These are phyloP conservation scores for Zeus faber DNA, from an alignment of 2,113 vertebrate genomes.

Conservation along the genomic window DNA sequence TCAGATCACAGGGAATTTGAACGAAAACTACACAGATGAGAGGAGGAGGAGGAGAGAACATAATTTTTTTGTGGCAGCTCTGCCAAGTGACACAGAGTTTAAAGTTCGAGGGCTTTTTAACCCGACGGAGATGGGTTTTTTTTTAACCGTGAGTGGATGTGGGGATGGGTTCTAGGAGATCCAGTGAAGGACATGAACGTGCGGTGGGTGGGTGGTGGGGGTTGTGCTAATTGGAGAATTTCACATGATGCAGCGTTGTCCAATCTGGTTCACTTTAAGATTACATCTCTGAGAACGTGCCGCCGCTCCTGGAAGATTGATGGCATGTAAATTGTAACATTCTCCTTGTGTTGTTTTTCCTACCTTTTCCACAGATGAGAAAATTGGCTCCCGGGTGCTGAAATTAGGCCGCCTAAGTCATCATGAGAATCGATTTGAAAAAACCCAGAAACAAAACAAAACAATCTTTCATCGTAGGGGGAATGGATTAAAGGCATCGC, in stretches of 20 bases:
- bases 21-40: too few relatives aligned
- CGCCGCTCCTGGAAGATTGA: neutral
- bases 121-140: constrained; percentile 2
- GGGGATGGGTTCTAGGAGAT: neutral
- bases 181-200: too few relatives aligned
- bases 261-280: constrained; percentile 1
- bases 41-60: too few relatives aligned
- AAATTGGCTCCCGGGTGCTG: neutral
- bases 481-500: too few relatives aligned
- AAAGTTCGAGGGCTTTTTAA: too few relatives aligned
- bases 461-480: too few relatives aligned
- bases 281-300: constrained; percentile 5
- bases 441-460: too few relatives aligned
- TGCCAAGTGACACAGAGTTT: too few relatives aligned
- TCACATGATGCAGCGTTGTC: constrained; percentile 12
- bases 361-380: neutral
- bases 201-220: neutral
- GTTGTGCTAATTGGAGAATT: neutral
- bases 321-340: neutral
- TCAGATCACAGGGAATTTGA: too few relatives aligned
- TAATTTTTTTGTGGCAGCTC: too few relatives aligned
- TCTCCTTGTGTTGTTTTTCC: neutral
- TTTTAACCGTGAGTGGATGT: constrained; percentile 32
- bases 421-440: too few relatives aligned
- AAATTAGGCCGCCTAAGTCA: neutral